Evolutionary conservation across 2,797 vertebrate genomes (phyloP), one percentile per base, ranked within the genome.

Genomic region (Cuniculus paca): DNA sequence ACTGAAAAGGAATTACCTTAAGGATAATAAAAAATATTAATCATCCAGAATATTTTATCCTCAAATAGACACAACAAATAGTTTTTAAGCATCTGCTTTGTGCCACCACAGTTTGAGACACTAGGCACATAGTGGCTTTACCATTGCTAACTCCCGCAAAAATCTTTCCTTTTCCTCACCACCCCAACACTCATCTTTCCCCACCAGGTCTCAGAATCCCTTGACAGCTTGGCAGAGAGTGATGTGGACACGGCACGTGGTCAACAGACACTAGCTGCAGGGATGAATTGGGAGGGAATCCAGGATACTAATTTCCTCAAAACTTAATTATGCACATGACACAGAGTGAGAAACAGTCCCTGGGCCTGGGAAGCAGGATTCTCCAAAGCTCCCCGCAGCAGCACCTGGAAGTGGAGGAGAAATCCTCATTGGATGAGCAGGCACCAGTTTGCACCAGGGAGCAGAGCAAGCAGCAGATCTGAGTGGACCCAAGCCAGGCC

Each of bases 201-300:
- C n/a, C 36, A 48, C 0, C 2, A 24, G 83, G 94, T 65, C 83
- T 88, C 60, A 87, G 77, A 34, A 63, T 63, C 39, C 65, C 60
- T 77, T 48, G 88, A 90, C 58, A 74, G 50, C 54, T 13, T 85
- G 78, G 56, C 50, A 61, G 95, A 84, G 58, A 84, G 84, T 34
- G 80, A 80, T 65, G 87, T 65, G 90, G 45, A 90, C 88, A 77
- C 31, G 26, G 70, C 11, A 94, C 87, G 80, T 87, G 70, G 88
- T 60, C 84, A 87, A 90, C 61, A 96, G 68, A 87, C 72, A 95
- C 16, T 90, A 83, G 78, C n/a, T 50, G 83, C 91, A 77, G 80
- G 60, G 88, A 77, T 56, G 63, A 79, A 78, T 1, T 79, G 58
- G 56, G 84, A 90, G 92, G 48, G n/a, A 92, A 83, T 54, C 58